These are phyloP conservation scores for Tipula lateralis DNA, from an alignment of 2,888 invertebrate genomes.

Conservation along the genomic window DNA sequence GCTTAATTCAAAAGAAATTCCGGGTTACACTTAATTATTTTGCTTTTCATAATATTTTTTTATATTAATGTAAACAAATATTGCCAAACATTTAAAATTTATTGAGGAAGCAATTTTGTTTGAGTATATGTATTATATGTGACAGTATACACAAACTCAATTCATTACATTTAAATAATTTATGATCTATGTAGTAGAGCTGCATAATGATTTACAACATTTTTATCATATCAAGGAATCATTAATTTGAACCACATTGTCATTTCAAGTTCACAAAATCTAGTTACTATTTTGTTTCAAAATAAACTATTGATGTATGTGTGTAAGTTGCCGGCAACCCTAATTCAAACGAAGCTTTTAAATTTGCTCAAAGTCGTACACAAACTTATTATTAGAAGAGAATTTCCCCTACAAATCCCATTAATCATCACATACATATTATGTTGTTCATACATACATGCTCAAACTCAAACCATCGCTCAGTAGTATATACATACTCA, in stretches of 20 bases:
- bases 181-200: neutral
- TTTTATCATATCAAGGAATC: neutral
- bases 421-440: neutral
- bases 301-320: neutral
- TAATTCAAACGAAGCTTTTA: neutral
- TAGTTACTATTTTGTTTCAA: no score
- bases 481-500: neutral
- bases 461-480: neutral
- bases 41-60: neutral
- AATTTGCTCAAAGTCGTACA: neutral
- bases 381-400: neutral
- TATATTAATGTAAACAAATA: neutral
- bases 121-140: neutral
- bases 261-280: no score
- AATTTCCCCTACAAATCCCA: neutral
- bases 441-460: neutral
- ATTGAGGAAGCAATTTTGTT: neutral
- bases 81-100: neutral
- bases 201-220: neutral
- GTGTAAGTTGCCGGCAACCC: neutral
- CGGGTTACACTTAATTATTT: neutral
- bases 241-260: no score
- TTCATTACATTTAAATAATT: neutral
- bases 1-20: neutral
- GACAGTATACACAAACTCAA: no score